Base-by-base conservation (phyloP, 1,140 invertebrate genomes). In the Antheraea pernyi region DNA sequence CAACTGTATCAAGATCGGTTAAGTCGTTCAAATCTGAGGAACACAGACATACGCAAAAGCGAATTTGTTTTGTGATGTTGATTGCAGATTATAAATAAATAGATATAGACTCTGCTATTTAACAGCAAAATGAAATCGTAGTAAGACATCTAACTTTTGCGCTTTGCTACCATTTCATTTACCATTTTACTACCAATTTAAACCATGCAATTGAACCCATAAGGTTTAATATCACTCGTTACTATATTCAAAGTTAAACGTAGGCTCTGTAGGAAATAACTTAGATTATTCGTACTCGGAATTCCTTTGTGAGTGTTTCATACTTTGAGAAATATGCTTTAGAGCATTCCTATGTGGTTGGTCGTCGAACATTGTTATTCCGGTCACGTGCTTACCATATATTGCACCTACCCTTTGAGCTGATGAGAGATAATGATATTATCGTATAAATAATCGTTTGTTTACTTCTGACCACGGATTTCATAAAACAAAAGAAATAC, bases 271-370 rank as follows among this genome's bases (percentile, higher is more conserved):
- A 72, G 63, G 68, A 74, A 73, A 72, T 75, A 66, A 58, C 22
- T 66, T 19, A 60, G 70, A 68, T 72, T 70, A 70, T 65, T 71
- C 5, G 65, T 39, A 53, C 48, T 61, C 48, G 72, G 68, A 77
- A 77, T 77, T 77, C 75, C 75, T 77, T 70, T 70, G 75, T 72
- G 62, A 70, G 60, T 77, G 72, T 71, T 69, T 74, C 72, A 74
- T 74, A 70, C 67, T 22, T 67, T 66, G 48, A 65, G 58, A 65
- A 39, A 64, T 68, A 53, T 13, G 46, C 13, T 53, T 53, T 13
- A 53, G 16, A 53, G 46, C 46, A 53, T 53, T 53, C 46, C 46
- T 53, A 53, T 53, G 46, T 53, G 46, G 11, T 53, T 53, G 46
- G 0, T 53, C 13, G 46, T 53, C 13, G 11, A 53, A 53, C 46